phyloP scores from a whole-genome alignment of 2,797 vertebrate species.

The Molossus molossus region DNA sequence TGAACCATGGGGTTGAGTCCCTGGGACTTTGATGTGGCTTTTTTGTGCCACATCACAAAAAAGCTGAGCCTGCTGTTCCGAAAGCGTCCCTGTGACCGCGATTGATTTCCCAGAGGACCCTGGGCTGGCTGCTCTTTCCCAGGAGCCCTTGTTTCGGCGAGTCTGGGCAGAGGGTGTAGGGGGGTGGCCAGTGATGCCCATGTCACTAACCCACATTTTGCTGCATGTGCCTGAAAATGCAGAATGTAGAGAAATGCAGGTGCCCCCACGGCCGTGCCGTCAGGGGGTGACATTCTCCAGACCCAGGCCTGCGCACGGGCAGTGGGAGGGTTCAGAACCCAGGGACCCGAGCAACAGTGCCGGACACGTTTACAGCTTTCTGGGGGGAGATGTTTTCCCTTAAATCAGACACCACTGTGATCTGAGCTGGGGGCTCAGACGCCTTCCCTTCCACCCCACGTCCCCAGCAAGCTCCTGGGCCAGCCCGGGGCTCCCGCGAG shows the following conservation, averaged over 20 bases:
- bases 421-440: not conserved
- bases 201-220: accelerated
- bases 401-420: not conserved
- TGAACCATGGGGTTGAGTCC: not conserved
- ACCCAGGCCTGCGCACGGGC: not conserved
- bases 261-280: accelerated
- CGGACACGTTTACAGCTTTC: not conserved
- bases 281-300: accelerated
- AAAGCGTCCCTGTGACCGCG: not conserved
- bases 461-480: not conserved
- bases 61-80: not conserved
- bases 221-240: accelerated
- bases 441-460: accelerated
- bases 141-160: accelerated
- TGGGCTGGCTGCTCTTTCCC: not conserved
- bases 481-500: not conserved
- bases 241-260: accelerated
- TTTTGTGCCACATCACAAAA: not conserved
- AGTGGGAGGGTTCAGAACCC: accelerated
- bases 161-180: not conserved
- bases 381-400: not conserved
- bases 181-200: accelerated
- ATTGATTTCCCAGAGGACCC: not conserved
- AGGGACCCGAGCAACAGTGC: accelerated
- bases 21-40: not conserved